Percentiles rank a stretch among this genome's conserved stretches.
Evolutionary conservation across 2,113 vertebrate species (phyloP).

Genomic region (Apus apus): DNA sequence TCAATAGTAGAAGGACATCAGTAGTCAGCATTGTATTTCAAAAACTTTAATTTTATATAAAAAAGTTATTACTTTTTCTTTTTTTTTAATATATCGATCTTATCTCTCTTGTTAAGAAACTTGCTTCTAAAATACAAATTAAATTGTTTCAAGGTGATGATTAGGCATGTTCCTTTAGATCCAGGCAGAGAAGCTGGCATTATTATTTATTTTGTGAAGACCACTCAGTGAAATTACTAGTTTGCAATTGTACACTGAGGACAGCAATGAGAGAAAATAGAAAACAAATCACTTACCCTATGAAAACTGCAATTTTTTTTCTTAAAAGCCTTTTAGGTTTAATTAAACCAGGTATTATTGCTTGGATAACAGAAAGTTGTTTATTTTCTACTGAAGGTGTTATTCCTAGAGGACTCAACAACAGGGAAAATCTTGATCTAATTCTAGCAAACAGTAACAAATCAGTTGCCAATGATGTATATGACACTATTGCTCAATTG

Average conservation of each 20-base stretch:
- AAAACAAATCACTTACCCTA: background rate
- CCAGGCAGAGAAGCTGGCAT: background rate
- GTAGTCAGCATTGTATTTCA: background rate
- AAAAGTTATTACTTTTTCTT: background rate
- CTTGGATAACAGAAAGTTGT: background rate
- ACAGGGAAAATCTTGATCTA: background rate
- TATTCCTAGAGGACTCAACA: background rate
- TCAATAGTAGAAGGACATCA: background rate
- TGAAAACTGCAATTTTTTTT: slow-evolving; percentile 16
- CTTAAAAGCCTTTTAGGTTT: background rate
- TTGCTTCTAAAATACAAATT: background rate
- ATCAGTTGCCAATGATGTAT: background rate
- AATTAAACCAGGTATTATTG: slow-evolving; percentile 1
- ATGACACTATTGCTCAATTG: background rate
- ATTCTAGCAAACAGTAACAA: background rate
- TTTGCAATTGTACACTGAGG: background rate
- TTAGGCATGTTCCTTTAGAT: background rate
- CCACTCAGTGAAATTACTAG: background rate
- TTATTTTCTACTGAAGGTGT: background rate
- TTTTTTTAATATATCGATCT: background rate
- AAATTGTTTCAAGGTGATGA: background rate
- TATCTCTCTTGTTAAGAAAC: background rate
- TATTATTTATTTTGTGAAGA: background rate
- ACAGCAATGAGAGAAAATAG: background rate
- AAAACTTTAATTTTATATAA: background rate